Conservation (phyloP, 2,113 vertebrate species). For the Pangasianodon gigas region DNA sequence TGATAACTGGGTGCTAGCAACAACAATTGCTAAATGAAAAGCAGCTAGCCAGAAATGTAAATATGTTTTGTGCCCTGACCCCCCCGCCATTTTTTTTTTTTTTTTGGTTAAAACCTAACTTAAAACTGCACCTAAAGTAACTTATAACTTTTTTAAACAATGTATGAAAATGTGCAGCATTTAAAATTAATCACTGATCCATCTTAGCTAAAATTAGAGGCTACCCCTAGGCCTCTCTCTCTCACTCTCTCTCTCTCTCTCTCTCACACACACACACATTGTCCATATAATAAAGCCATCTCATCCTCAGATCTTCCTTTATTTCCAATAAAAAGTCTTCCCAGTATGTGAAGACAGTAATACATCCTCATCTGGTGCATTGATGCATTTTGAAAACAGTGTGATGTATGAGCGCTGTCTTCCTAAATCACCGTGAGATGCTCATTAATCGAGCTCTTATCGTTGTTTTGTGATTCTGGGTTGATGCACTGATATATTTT, state of each 20-base stretch:
- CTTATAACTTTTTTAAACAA: not conserved
- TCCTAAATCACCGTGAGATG: not conserved
- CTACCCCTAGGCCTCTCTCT: not conserved
- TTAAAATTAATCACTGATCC: not conserved
- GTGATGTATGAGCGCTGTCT: not conserved
- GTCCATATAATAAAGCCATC: not conserved
- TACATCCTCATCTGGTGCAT: not conserved
- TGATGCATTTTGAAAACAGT: not conserved
- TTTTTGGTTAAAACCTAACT: not conserved
- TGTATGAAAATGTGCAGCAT: not conserved
- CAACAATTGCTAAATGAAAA: not conserved
- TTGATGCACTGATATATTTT: not conserved
- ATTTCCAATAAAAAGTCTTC: not conserved
- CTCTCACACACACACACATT: not conserved
- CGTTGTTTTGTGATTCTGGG: not conserved
- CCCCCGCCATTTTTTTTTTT: not conserved
- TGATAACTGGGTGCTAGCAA: not conserved
- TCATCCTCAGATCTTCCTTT: not conserved
- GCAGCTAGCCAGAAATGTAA: not conserved
- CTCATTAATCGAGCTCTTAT: not conserved
- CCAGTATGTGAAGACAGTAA: not conserved
- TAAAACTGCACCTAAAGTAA: not conserved
- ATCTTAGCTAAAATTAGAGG: not conserved
- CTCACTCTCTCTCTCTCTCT: not conserved
- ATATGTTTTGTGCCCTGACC: not conserved